Base-by-base conservation (phyloP, 1,140 invertebrate species). In the Aphelinus atriplicis region DNA sequence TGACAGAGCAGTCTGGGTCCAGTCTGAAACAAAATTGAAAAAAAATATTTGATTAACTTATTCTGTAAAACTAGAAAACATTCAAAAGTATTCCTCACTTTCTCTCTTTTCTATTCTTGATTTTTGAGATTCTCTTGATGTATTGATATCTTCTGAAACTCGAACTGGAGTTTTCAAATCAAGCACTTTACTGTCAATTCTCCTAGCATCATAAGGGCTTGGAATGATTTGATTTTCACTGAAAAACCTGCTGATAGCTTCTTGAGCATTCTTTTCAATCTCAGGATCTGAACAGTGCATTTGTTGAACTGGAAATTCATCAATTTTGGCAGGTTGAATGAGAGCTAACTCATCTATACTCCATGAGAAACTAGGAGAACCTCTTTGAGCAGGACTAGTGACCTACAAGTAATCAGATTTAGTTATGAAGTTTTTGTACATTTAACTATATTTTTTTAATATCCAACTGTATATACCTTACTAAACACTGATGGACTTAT, bases 1-100 rank as follows among this genome's bases (percentile, higher is more conserved):
- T 61, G 89, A 88, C 53, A 92, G 84, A 75, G 89, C 79, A 74
- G 91, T 92, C 84, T 92, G 91, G 60, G 88, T 85, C 88, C 88
- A 91, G 77, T 84, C 90, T 91, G 74, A 56, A 71, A 76, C 62
- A 64, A 73, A 73, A 73, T 64, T 26, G 48, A 70, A 77, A 73
- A n/a, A 63, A 73, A 73, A 73, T 64, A 68, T 75, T 63, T 78
- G 47, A 53, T 48, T 56, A 70, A 48, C n/a, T 67, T 74, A 61
- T 55, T 26, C 10, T 64, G 55, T 42, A 46, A 48, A 47, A 63
- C 42, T 3, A 48, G 65, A 53, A 56, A 7, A 56, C 48, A 3
- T 61, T 61, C 0, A 71, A 56, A 48, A 53, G 62, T 71, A 70
- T 57, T 56, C 73, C 77, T 53, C 80, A 86, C 85, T 79, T 61